Base-by-base conservation (phyloP, 2,888 invertebrate genomes). In the Eristalis pertinax region DNA sequence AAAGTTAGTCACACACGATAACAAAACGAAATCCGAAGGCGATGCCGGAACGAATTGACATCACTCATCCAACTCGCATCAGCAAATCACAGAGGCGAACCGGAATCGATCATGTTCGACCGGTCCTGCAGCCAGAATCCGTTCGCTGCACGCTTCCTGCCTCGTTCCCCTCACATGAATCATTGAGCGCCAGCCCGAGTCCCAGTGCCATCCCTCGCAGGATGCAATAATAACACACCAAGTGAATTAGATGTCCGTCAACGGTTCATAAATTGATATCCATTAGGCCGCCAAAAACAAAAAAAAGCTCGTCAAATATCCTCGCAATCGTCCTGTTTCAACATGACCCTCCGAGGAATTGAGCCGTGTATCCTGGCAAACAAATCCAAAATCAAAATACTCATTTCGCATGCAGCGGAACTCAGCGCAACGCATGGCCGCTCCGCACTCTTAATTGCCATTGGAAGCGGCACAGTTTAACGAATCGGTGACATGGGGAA, bases 391-490 rank as follows among this genome's bases (percentile, higher is more conserved):
- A 50, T 50, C 50, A 50, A 50, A 50, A 50, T 50, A 50, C 50
- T 50, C 50, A 50, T 50, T 50, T 50, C 50, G 29, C 64, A 38
- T 78, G 63, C 63, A 70, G 38, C 43, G 43, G 22, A 62, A 77
- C 38, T 68, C 43, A 35, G 64, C 35, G 11, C 77, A 69, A 65
- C 64, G 69, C 76, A 79, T 65, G 63, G 15, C 62, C 68, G 82
- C 64, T 58, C 73, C 64, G n/a, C n/a, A 70, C 62, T 67, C 74
- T 83, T 78, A 86, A 86, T 83, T 86, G 86, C 72, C 83, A 79
- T 74, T 62, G 50, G 74, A 86, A 86, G 83, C 78, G 78, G 77
- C 82, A 82, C 86, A 83, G 70, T 78, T 86, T 70, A 78, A 64
- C 78, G 74, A 83, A 86, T 75, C 56, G 50, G 78, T 83, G 83